Evolutionary conservation across 2,888 invertebrate genomes (phyloP), one percentile per base, ranked within the genome.

Genomic region (Stegana nigrithorax): DNA sequence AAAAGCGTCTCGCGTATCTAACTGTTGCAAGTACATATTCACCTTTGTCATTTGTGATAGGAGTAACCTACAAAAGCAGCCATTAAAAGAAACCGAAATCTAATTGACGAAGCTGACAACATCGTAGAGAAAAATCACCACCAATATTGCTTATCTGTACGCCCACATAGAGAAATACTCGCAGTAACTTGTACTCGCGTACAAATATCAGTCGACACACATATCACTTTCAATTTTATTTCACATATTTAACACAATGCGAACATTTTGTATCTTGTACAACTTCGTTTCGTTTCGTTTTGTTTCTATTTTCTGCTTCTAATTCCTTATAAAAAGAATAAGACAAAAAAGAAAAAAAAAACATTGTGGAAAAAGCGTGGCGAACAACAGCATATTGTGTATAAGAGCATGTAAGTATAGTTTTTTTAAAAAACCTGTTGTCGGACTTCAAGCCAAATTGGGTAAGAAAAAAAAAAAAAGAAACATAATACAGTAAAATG

Each of bases 191-290:
- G 2, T 7, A 36, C 10, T n/a, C 36, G n/a, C 36, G n/a, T 36
- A 36, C 10, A 36, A 36, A 3, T 7, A 7, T n/a, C n/a, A n/a
- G n/a, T n/a, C 39, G 39, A 39, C 39, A 39, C 53, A 55, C 19
- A 32, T 55, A 55, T 55, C 53, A 55, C 53, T 55, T 55, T 55
- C 53, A 55, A 32, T 53, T 53, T 53, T 53, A 53, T 53, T 32
- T 53, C 19, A 32, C 32, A 53, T 53, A n/a, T n/a, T n/a, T n/a
- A n/a, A n/a, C n/a, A n/a, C n/a, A n/a, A n/a, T n/a, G n/a, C n/a
- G n/a, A n/a, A n/a, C n/a, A n/a, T n/a, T n/a, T n/a, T n/a, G n/a
- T n/a, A n/a, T n/a, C n/a, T n/a, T n/a, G n/a, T n/a, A 21, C 10
- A 10, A 26, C n/a, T 27, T 17, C 19, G 19, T 14, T 44, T 8